Conservation (phyloP, 2,113 vertebrate genomes). For the Indicator maculatus region DNA sequence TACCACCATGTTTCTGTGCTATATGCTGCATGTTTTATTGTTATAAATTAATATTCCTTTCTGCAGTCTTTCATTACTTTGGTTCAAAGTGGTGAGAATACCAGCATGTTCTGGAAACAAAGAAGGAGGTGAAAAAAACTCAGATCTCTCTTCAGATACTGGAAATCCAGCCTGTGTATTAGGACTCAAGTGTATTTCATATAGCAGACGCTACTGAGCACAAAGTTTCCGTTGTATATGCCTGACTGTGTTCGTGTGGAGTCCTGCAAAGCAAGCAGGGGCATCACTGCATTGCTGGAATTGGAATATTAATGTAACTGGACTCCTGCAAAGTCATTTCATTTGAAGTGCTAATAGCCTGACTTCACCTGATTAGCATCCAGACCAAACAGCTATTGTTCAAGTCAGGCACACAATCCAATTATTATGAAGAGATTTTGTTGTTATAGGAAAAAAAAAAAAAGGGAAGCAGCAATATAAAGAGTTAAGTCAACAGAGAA, state of each 20-base stretch:
- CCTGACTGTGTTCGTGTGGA: not conserved
- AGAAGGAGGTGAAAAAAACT: not conserved
- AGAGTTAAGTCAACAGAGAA: conserved; percentile 4
- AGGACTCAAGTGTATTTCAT: not conserved
- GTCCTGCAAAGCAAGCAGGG: not conserved
- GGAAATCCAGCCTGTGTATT: not conserved
- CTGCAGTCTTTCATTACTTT: not conserved
- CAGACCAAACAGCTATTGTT: conserved; percentile 19
- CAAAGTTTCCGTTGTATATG: not conserved
- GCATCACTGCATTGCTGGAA: not conserved
- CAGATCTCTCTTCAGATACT: not conserved
- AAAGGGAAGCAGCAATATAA: not conserved
- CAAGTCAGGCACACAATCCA: not conserved
- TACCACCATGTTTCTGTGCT: not conserved
- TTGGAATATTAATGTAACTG: conserved; percentile 11
- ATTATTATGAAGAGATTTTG: conserved; percentile 7
- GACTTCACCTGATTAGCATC: conserved; percentile 5
- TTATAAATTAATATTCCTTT: not conserved
- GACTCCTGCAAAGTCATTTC: conserved; percentile 26
- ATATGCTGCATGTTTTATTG: not conserved
- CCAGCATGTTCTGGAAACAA: not conserved
- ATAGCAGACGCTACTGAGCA: not conserved
- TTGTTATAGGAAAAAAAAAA: conserved; percentile 12
- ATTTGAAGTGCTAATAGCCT: conserved; percentile 20
- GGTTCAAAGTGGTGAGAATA: not conserved